Evolutionary conservation across 1,140 invertebrate genomes (phyloP), one percentile per base, ranked within the genome.

Genomic region (Caerostris extrusa): DNA sequence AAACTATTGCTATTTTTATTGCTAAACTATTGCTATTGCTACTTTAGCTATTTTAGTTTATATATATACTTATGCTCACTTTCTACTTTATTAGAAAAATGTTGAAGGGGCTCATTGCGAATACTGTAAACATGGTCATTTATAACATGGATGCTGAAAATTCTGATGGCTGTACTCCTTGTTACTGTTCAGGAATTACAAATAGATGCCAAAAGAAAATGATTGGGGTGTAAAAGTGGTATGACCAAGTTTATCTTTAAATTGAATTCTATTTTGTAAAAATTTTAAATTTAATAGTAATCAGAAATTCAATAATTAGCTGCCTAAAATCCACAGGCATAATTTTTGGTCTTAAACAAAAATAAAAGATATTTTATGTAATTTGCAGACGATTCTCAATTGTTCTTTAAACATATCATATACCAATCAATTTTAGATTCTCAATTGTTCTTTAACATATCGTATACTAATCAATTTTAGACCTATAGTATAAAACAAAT

Each of bases 151-250:
- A 97, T 57, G 96, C 96, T 34, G 96, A 97, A 1, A 98, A 99
- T 96, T 96, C 97, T 0, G 97, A 97, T 19, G 99, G 99, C 4
- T 99, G 99, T 95, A 96, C 97, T 1, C 96, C 97, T 10, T 99
- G 99, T 96, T 99, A 98, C 96, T 99, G 99, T 96, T 99, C 98
- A 53, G 98, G 98, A 57, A 97, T 98, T 5, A 97, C 97, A 3
- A 96, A 96, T 50, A 96, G 96, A 34, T 99, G 99, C 95, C 96
- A 96, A n/a, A n/a, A 89, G 96, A 97, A 69, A 95, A 95, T 69
- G 96, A 96, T 94, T 96, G 94, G 94, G 95, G 94, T 85, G 95
- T 86, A 58, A 95, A 94, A 95, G 89, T 94, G 93, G 95, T 95
- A 93, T 90, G 92, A 17, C 4, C 34, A 58, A 64, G 14, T 61